Conservation (phyloP, 2,797 vertebrate species). For the Sebastes matsubarae region DNA sequence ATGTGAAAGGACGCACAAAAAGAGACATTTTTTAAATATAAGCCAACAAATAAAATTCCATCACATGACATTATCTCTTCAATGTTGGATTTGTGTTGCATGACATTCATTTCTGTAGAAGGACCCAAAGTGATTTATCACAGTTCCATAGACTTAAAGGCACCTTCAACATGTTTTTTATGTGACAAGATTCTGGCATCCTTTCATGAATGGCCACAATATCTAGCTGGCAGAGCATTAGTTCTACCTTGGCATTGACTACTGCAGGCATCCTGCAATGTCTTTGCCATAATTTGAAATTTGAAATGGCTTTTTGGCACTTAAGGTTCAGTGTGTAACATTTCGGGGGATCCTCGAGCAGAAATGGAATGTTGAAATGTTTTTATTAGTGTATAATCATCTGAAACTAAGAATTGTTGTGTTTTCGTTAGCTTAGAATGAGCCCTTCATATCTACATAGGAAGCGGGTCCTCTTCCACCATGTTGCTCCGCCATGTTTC, state of each 20-base stretch:
- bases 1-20: background rate
- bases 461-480: too few species aligned
- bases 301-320: conserved; percentile 49
- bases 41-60: background rate
- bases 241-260: conserved; percentile 39
- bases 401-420: too few species aligned
- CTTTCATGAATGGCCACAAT: conserved; percentile 30
- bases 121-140: conserved; percentile 17
- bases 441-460: too few species aligned
- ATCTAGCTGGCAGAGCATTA: conserved; percentile 29
- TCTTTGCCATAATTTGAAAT: conserved; percentile 36
- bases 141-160: conserved; percentile 23
- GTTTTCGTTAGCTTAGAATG: too few species aligned
- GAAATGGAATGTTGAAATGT: too few species aligned
- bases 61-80: background rate
- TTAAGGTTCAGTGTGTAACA: background rate
- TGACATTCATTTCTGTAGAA: background rate
- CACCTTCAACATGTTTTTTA: conserved; percentile 31
- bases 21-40: background rate
- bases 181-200: conserved; percentile 33
- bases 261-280: conserved; percentile 8
- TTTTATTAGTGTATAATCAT: too few species aligned
- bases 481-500: background rate
- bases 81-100: background rate
- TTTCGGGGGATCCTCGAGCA: too few species aligned